These are phyloP conservation scores for Chloromyia formosa DNA, from an alignment of 2,888 invertebrate species.

Conservation along the genomic window DNA sequence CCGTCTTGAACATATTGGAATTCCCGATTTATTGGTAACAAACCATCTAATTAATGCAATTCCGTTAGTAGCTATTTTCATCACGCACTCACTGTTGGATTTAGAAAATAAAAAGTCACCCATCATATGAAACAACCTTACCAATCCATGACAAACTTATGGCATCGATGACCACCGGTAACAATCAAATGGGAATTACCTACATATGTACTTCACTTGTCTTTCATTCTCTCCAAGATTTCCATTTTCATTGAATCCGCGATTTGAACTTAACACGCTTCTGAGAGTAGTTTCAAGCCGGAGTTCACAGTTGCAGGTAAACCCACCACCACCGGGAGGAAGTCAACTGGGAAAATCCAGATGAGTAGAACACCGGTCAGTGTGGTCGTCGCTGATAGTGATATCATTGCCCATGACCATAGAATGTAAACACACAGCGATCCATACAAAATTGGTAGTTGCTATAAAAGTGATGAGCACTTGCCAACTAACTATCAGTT, in stretches of 20 bases:
- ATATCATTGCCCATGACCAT: neutral
- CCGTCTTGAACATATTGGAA: too few species aligned
- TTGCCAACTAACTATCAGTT: constrained; percentile 13
- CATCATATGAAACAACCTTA: too few species aligned
- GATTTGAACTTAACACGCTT: neutral
- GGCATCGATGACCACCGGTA: too few species aligned
- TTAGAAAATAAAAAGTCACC: too few species aligned
- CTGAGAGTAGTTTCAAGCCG: neutral
- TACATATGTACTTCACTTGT: neutral
- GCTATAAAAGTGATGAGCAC: constrained; percentile 40
- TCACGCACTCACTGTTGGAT: too few species aligned
- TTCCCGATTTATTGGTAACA: too few species aligned
- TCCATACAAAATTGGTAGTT: constrained; percentile 7
- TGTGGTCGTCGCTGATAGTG: neutral
- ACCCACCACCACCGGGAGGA: too few species aligned
- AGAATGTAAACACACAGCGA: constrained; percentile 2
- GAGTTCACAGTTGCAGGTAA: neutral
- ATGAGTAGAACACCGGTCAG: too few species aligned
- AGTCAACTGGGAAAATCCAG: constrained; percentile 36
- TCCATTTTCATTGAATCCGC: neutral
- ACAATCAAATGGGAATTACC: constrained; percentile 33
- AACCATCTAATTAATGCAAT: too few species aligned
- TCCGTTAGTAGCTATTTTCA: too few species aligned
- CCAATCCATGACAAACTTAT: too few species aligned
- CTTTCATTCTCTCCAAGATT: neutral